Base-by-base conservation (phyloP, 2,888 invertebrate genomes). In the Carcina quercana region DNA sequence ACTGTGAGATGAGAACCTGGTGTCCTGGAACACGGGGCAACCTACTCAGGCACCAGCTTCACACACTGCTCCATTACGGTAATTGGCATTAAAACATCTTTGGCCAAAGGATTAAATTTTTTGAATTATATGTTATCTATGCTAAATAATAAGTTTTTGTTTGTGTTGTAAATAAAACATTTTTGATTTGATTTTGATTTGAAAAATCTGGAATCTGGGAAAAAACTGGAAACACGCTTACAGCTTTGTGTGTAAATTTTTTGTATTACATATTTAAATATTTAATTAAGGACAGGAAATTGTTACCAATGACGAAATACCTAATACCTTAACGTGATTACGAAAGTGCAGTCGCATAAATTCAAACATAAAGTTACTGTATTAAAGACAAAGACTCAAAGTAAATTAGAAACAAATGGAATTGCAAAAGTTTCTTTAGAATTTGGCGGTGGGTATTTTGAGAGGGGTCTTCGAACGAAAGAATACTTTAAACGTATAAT, bases 351-450 rank as follows among this genome's bases (percentile, higher is more conserved):
- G 33, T 35, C 38, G 39, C 45, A 43, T 58, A 56, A 65, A 59
- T 53, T 52, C 47, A 57, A 56, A 51, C 40, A 43, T 42, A 45
- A 45, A 47, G 39, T 44, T 15, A 43, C 37, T 37, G 28, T 30
- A 33, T 34, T 49, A 42, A 37, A 45, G 39, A 37, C 51, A 55
- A 58, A 56, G 51, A 57, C 60, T 52, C 57, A 57, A 58, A 65
- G 56, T 61, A 67, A 65, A 71, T 71, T 65, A 70, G 58, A 56
- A 69, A 59, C 62, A 64, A 67, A 62, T 53, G 49, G 44, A 62
- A 53, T 53, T 36, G 44, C 38, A 38, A 65, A 73, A 53, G 69
- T 67, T 44, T 35, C 35, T 41, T 53, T 49, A 50, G 51, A 53
- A 59, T 56, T 62, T 51, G 38, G 40, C 49, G 43, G 49, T 42